Evolutionary conservation across 2,113 vertebrate genomes (phyloP), one percentile per base, ranked within the genome.

Genomic region (Pyrgilauda ruficollis): DNA sequence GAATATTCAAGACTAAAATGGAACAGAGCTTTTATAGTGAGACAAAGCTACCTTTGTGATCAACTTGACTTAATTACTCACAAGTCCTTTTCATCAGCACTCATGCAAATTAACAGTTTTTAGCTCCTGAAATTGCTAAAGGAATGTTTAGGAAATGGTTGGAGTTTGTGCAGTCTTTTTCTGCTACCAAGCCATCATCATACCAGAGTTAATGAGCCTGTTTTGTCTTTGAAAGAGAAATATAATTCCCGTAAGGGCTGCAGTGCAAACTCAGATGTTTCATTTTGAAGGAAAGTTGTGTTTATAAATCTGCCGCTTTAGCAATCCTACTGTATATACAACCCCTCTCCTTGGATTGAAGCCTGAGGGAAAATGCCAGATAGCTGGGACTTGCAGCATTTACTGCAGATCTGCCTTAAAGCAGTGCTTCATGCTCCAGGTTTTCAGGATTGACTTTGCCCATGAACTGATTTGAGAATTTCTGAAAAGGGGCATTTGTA

Each of bases 231-330:
- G 69, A 82, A 87, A 95, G 43, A 58, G 79, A 75, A 75, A 39
- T 52, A 13, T 18, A 84, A 67, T 75, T 94, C 35, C 61, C 31
- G 3, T 37, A 75, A 92, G 77, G 28, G 53, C 55, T 87, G 84
- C 12, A 1, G 43, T 75, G 44, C 56, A 30, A 89, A 78, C 64
- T 87, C 61, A 23, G 53, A 69, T 83, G 37, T 88, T 76, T 93
- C 62, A 33, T 83, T 93, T 53, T 92, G 75, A 73, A 88, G 53
- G 62, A 76, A 53, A 77, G 67, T n/a, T 75, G 50, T 93, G 89
- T 94, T 96, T 94, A 88, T 80, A 86, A 70, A 84, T 84, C 62
- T 52, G 44, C 44, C 4, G 22, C 69, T 89, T 84, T 78, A 91
- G 69, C 66, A 84, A 37, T 62, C 14, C 24, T 62, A 0, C 68